Evolutionary conservation across 2,113 vertebrate genomes (phyloP).

Genomic region (Onychorhynchus coronatus): DNA sequence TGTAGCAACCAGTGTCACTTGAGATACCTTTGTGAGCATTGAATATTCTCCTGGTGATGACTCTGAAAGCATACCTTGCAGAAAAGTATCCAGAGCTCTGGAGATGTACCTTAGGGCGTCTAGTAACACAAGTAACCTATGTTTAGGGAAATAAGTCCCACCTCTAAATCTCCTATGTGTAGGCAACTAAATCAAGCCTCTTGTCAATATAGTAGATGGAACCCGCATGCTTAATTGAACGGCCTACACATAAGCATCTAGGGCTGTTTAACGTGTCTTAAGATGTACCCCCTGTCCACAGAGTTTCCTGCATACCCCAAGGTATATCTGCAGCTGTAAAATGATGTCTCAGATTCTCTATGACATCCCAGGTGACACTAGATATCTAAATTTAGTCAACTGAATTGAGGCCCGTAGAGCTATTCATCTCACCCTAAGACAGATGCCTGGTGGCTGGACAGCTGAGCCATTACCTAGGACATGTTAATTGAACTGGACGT

Average conservation of each 20-base stretch:
- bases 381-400: neutral
- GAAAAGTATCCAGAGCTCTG: neutral
- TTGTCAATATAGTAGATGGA: neutral
- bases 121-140: neutral
- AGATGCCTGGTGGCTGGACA: neutral
- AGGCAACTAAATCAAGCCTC: neutral
- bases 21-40: neutral
- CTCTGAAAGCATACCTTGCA: neutral
- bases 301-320: neutral
- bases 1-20: neutral
- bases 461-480: neutral
- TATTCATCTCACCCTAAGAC: neutral
- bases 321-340: neutral
- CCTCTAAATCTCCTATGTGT: neutral
- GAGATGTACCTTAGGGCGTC: neutral
- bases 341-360: neutral
- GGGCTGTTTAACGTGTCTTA: neutral
- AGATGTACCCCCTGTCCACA: neutral
- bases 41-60: neutral
- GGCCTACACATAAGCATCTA: neutral
- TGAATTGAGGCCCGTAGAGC: neutral
- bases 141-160: neutral
- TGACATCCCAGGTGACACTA: rapidly evolving
- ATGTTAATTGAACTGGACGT: neutral
- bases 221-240: neutral